These are phyloP conservation scores for Sebastes fasciatus DNA, from an alignment of 2,113 vertebrate genomes.

Conservation along the genomic window DNA sequence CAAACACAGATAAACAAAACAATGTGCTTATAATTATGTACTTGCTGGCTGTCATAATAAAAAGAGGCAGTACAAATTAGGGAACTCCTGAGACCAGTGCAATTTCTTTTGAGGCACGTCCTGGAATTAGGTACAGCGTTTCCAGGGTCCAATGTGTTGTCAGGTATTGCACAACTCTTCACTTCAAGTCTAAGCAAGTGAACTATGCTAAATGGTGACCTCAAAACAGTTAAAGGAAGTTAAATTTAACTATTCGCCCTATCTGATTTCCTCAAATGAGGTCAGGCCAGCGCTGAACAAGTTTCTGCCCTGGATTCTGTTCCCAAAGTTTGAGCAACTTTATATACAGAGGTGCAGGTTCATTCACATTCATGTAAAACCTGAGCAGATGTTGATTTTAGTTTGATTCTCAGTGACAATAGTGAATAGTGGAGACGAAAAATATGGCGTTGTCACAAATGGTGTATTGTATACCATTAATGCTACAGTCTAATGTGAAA, in stretches of 20 bases:
- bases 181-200: slow-evolving; percentile 66
- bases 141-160: slow-evolving; percentile 53
- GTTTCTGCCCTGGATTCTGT: slow-evolving; percentile 36
- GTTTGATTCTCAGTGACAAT: neutral
- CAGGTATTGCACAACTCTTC: slow-evolving; percentile 68
- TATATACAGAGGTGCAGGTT: neutral
- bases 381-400: slow-evolving; percentile 26
- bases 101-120: slow-evolving; percentile 47
- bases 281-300: slow-evolving; percentile 33
- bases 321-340: slow-evolving; percentile 15
- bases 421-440: slow-evolving; percentile 17
- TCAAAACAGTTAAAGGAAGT: slow-evolving; percentile 59
- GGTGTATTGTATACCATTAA: neutral
- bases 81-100: slow-evolving; percentile 67
- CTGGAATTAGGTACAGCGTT: slow-evolving; percentile 47
- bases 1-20: slow-evolving; percentile 57
- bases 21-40: slow-evolving; percentile 60
- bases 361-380: slow-evolving; percentile 42
- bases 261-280: slow-evolving; percentile 55
- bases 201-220: slow-evolving; percentile 56
- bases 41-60: slow-evolving; percentile 36
- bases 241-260: slow-evolving; percentile 46
- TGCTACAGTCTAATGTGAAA: slow-evolving; percentile 8
- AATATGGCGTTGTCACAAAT: neutral
- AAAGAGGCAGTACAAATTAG: slow-evolving; percentile 51